Percentiles rank a stretch among this genome's conserved stretches.
Evolutionary conservation across 2,113 vertebrate genomes (phyloP).

Genomic region (Peucedramus taeniatus): DNA sequence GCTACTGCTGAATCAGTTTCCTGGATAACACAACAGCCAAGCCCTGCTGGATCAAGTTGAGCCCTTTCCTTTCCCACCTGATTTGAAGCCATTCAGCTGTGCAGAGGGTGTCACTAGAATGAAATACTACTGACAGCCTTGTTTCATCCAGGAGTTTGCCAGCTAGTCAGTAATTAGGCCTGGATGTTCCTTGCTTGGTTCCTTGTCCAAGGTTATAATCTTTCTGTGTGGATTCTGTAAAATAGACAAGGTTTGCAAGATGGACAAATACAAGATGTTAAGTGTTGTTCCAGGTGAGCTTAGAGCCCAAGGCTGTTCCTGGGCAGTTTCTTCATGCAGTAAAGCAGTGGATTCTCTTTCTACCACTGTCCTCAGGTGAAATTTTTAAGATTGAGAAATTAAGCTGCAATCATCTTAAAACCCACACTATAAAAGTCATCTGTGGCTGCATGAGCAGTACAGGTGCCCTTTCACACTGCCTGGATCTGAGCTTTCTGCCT

Average conservation of each 20-base stretch:
- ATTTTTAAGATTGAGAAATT: not conserved
- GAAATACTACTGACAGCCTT: not conserved
- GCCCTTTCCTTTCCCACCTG: not conserved
- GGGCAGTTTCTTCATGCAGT: not conserved
- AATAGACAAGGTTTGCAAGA: not conserved
- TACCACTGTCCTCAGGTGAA: not conserved
- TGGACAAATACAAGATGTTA: not conserved
- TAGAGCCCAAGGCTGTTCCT: not conserved
- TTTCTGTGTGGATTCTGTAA: not conserved
- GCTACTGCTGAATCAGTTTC: not conserved
- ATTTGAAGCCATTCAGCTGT: not conserved
- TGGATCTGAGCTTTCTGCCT: not conserved
- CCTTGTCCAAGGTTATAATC: not conserved
- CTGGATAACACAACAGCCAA: not conserved
- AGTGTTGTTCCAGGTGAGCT: not conserved
- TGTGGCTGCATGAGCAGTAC: not conserved
- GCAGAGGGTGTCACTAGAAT: not conserved
- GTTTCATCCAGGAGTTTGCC: not conserved
- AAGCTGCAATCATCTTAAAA: not conserved
- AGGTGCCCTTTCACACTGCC: rapidly evolving
- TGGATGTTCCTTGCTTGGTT: not conserved
- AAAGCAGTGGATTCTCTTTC: not conserved
- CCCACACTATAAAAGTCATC: not conserved
- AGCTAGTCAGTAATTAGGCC: not conserved
- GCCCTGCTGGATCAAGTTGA: not conserved